Evolutionary conservation across 2,888 invertebrate species (phyloP), one percentile per base, ranked within the genome.

Genomic region (Bimastos eiseni): DNA sequence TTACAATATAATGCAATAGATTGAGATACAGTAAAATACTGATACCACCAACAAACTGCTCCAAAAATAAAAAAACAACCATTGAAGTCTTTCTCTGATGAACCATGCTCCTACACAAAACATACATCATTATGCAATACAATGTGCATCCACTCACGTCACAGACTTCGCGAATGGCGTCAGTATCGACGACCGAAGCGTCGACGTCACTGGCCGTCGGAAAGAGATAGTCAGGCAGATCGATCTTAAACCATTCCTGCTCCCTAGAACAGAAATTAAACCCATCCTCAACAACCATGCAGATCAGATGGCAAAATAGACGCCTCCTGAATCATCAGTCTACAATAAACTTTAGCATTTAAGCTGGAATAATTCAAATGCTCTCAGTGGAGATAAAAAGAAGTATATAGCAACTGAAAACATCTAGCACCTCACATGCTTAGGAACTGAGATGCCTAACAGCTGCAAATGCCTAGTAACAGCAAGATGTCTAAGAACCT

Each of bases 191-290:
- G 17, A 99, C 98, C 92, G 98, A 98, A 91, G 98, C 98, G 95
- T 99, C 99, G 95, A 97, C 98, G 92, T 99, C 99, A 91, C 98
- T 97, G 83, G 98, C 97, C 15, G 98, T 98, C n/a, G 99, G 99
- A 94, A 99, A 99, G 92, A 99, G 95, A 95, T 99, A 99, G 17
- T 97, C 97, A 0, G 99, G 98, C 93, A 99, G 96, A 93, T 99
- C 99, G 94, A 97, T 98, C 95, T 98, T 98, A 96, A 99, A 99
- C 99, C 99, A 99, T 92, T 99, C 99, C 94, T 99, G 99, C 95
- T 98, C 98, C 93, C 97, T 97, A 93, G 34, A 37, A 70, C 8
- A n/a, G n/a, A 70, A 70, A 70, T n/a, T 8, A 70, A 70, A 70
- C 13, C 70, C 30, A 70, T 70, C n/a, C 8, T 70, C n/a, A n/a